Evolutionary conservation across 1,140 invertebrate genomes (phyloP), one percentile per base, ranked within the genome.

Genomic region (Apis cerana): DNA sequence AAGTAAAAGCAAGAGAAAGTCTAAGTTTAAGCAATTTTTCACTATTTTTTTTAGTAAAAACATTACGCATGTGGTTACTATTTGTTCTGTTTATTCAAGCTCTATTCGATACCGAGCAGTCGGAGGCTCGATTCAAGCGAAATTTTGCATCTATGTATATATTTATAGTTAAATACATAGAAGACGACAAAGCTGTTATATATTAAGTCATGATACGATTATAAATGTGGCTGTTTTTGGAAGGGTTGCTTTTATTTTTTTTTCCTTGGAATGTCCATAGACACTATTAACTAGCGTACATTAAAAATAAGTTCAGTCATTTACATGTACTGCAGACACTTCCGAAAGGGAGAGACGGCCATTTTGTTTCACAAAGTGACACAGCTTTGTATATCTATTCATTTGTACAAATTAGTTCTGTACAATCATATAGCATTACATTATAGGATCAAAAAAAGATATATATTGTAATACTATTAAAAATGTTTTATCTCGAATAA

Each of bases 231-330:
- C 70, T 88, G 65, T 62, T 61, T 78, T 87, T 87, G 75, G 79
- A 85, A 88, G 78, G 82, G 85, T 77, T 71, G 70, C 54, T 81
- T 80, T 80, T 56, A 64, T 82, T 82, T 68, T 69, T 27, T 81
- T 71, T 61, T 80, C 69, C 54, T 86, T 90, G 89, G 90, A 91
- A 91, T 91, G 89, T 89, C 76, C 70, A 86, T 85, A 80, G 62
- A 85, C 67, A 85, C 76, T 91, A 91, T 89, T 70, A 91, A 84
- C 89, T 92, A 92, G 85, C 83, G 81, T 85, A 89, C 87, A 82
- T 91, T 90, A 91, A 91, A 91, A 92, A 90, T 91, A 91, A 90
- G 76, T 89, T 91, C 85, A 91, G 85, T 91, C 89, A 91, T 91
- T 91, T 91, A 89, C 85, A 91, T 71, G 56, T 83, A 85, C 75